Evolutionary conservation across 2,888 invertebrate genomes (phyloP).

Genomic region (Cataglyphis rosenhaueri): DNA sequence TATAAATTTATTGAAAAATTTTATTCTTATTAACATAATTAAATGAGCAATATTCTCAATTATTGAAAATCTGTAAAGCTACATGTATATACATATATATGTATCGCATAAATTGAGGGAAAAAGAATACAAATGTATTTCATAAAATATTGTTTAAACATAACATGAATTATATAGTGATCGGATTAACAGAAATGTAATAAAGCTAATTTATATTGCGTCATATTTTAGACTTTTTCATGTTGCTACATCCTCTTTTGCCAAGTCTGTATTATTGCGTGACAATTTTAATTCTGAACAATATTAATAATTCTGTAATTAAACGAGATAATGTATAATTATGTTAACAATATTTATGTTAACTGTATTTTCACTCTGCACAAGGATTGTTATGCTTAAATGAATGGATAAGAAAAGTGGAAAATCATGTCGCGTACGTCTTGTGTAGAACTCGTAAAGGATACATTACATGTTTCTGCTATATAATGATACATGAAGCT

Average conservation of each 20-base stretch:
- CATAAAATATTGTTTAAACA: neutral
- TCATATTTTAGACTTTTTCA: neutral
- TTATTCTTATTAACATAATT: neutral
- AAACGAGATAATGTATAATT: neutral
- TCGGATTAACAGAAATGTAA: neutral
- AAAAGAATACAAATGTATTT: neutral
- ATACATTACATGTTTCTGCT: neutral
- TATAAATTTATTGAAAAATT: neutral
- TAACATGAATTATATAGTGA: neutral
- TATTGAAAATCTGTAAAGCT: neutral
- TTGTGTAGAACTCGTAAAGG: neutral
- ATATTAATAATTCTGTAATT: neutral
- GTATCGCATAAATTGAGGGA: neutral
- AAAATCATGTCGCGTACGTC: neutral
- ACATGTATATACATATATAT: neutral
- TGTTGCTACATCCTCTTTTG: neutral
- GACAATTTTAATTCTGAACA: neutral
- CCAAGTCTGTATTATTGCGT: neutral
- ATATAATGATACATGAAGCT: neutral
- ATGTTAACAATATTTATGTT: neutral
- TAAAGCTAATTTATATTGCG: constrained; percentile 8
- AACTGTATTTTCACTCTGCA: neutral
- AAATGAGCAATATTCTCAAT: neutral
- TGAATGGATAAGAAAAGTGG: neutral
- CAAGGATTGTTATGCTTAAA: neutral